Conservation (phyloP, 2,888 invertebrate species). For the Chymomyza fuscimana region DNA sequence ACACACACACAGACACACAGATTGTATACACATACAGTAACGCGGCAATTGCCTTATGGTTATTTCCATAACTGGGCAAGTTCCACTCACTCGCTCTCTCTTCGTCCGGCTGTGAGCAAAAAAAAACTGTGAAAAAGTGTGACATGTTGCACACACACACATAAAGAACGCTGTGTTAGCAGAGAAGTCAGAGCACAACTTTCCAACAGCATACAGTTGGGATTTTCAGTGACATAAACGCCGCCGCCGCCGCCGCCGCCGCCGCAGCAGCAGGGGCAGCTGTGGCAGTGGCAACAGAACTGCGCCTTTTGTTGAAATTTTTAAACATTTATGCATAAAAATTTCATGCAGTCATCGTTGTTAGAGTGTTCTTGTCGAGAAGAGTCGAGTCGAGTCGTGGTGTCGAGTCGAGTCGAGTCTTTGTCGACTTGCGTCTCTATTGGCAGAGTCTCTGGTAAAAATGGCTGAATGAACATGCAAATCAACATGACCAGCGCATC, state of each 20-base stretch:
- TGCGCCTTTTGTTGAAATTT: slow-evolving; percentile 29
- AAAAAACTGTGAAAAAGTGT: slow-evolving; percentile 39
- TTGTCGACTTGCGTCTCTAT: background rate
- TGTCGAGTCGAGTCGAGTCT: background rate
- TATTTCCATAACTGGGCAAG: slow-evolving; percentile 74
- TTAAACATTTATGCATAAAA: slow-evolving; percentile 28
- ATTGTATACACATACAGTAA: slow-evolving; percentile 19
- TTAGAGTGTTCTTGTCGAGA: slow-evolving; percentile 14
- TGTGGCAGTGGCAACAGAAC: background rate
- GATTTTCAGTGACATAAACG: slow-evolving; percentile 39
- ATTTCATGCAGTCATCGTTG: slow-evolving; percentile 10
- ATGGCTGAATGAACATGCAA: slow-evolving; percentile 52
- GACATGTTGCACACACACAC: slow-evolving; percentile 17
- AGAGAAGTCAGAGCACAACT: slow-evolving; percentile 4
- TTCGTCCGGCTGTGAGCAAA: slow-evolving; percentile 10
- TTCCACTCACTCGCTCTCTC: background rate
- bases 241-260: too few relatives aligned
- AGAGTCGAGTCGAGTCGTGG: background rate
- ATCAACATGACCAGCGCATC: slow-evolving; percentile 32
- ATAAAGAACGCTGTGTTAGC: background rate
- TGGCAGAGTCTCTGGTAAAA: background rate
- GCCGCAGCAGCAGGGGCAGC: background rate
- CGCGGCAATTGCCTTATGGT: slow-evolving; percentile 73
- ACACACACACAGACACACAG: slow-evolving; percentile 1
- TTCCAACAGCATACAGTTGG: slow-evolving; percentile 47